These are phyloP conservation scores for Musca vetustissima DNA, from an alignment of 1,140 invertebrate genomes.

Conservation along the genomic window DNA sequence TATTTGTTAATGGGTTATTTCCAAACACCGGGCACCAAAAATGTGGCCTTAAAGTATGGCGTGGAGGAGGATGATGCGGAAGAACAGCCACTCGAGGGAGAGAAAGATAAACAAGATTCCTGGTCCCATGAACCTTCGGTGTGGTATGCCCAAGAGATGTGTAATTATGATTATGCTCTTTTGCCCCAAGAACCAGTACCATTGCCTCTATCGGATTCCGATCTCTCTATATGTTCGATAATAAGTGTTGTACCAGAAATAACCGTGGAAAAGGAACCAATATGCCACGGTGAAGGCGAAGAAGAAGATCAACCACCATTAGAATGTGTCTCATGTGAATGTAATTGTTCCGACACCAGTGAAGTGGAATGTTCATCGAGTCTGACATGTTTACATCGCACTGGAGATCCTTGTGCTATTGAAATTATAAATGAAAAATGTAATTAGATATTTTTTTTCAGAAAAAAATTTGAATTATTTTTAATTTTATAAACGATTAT, in stretches of 20 bases:
- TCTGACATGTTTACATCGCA: slow-evolving; percentile 39
- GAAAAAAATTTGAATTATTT: no score
- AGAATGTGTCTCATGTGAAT: slow-evolving; percentile 43
- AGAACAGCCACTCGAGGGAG: slow-evolving; percentile 57
- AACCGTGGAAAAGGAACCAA: slow-evolving; percentile 33
- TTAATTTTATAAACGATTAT: no score
- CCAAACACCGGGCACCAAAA: slow-evolving; percentile 32
- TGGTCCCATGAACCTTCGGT: slow-evolving; percentile 56
- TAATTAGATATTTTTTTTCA: no score
- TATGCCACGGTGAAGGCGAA: slow-evolving; percentile 47
- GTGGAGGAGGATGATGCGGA: slow-evolving; percentile 57
- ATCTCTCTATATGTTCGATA: slow-evolving; percentile 53
- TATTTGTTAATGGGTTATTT: slow-evolving; percentile 69
- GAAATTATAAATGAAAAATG: slow-evolving; percentile 31
- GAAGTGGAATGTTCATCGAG: slow-evolving; percentile 37
- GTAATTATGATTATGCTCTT: slow-evolving; percentile 65
- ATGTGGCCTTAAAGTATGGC: slow-evolving; percentile 51
- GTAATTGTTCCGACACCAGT: slow-evolving; percentile 40
- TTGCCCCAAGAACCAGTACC: slow-evolving; percentile 67
- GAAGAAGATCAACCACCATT: slow-evolving; percentile 53
- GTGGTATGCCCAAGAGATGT: slow-evolving; percentile 67
- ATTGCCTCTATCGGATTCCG: slow-evolving; percentile 63
- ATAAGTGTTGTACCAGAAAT: slow-evolving; percentile 35
- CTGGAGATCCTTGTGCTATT: slow-evolving; percentile 40
- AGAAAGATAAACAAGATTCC: slow-evolving; percentile 51